A percentile compares a stretch with the other conserved stretches of the same genome.
phyloP scores from a whole-genome alignment of 2,113 vertebrate species.

The Hippocampus mohnikei region DNA sequence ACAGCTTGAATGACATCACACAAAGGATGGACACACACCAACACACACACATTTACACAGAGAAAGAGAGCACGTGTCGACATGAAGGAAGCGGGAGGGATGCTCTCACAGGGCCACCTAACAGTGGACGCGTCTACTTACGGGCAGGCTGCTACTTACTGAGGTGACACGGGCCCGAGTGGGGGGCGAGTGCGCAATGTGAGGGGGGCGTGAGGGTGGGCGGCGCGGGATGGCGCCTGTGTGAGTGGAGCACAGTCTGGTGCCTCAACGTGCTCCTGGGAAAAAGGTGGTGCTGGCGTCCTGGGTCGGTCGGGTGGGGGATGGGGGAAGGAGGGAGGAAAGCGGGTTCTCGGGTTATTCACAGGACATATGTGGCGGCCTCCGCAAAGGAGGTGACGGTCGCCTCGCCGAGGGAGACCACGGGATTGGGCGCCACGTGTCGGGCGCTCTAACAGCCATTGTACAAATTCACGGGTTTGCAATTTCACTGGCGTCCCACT shows the following conservation, averaged over 20 bases:
- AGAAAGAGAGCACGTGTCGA: conserved; percentile 3
- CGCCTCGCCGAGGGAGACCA: conserved; percentile 27
- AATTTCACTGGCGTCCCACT: conserved; percentile 42
- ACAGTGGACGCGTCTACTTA: conserved; percentile 64
- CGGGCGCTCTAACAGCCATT: background rate
- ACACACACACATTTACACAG: background rate
- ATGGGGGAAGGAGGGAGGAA: conserved; percentile 53
- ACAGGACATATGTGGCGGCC: conserved; percentile 59
- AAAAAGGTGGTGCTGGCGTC: conserved; percentile 74
- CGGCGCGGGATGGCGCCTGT: conserved; percentile 70
- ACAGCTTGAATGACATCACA: background rate
- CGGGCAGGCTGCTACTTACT: conserved; percentile 73
- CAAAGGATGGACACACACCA: background rate
- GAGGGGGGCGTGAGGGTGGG: conserved; percentile 46
- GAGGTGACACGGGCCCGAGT: conserved; percentile 72
- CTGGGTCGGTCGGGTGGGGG: conserved; percentile 38
- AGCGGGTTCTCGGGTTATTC: conserved; percentile 62
- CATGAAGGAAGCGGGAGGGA: conserved; percentile 44
- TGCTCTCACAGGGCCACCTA: conserved; percentile 43
- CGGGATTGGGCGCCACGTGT: background rate
- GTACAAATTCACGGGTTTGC: background rate
- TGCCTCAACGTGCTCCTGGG: conserved; percentile 77
- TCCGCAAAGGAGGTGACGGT: conserved; percentile 31
- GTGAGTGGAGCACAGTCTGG: conserved; percentile 77
- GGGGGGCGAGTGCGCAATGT: conserved; percentile 70